Percentiles rank a stretch among this genome's conserved stretches.
Conservation (phyloP, 1,140 invertebrate species). For the Wiebesia pumilae region DNA sequence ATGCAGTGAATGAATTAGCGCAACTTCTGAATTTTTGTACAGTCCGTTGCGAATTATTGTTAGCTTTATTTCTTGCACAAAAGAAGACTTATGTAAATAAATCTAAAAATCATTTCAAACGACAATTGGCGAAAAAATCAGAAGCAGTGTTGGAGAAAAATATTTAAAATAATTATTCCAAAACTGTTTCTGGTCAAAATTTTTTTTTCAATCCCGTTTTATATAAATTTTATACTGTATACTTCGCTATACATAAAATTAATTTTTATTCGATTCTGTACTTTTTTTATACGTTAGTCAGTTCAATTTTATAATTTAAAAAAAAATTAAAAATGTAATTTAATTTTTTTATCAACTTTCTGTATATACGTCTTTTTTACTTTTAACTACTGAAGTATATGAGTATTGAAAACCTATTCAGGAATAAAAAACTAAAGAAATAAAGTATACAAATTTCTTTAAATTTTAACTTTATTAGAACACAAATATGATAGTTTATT, state of each 20-base stretch:
- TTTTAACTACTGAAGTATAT: background rate
- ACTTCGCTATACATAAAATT: background rate
- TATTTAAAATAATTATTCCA: slow-evolving; percentile 21
- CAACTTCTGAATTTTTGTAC: slow-evolving; percentile 65
- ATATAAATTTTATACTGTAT: background rate
- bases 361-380: background rate
- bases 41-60: slow-evolving; percentile 62
- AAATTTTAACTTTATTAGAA: background rate
- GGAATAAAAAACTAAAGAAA: background rate
- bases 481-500: background rate
- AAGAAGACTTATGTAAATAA: slow-evolving; percentile 70
- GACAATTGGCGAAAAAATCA: slow-evolving; percentile 4
- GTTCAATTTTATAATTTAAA: background rate
- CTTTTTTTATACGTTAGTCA: slow-evolving; percentile 36
- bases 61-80: slow-evolving; percentile 66
- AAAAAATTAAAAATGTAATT: background rate
- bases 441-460: background rate
- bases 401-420: background rate
- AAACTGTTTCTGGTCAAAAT: slow-evolving; percentile 9
- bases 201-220: slow-evolving; percentile 7
- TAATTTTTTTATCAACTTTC: background rate
- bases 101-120: slow-evolving; percentile 61
- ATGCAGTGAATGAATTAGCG: slow-evolving; percentile 56
- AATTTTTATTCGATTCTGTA: background rate
- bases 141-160: slow-evolving; percentile 7